Evolutionary conservation across 1,140 invertebrate genomes (phyloP).

Genomic region (Drosophila mauritiana): DNA sequence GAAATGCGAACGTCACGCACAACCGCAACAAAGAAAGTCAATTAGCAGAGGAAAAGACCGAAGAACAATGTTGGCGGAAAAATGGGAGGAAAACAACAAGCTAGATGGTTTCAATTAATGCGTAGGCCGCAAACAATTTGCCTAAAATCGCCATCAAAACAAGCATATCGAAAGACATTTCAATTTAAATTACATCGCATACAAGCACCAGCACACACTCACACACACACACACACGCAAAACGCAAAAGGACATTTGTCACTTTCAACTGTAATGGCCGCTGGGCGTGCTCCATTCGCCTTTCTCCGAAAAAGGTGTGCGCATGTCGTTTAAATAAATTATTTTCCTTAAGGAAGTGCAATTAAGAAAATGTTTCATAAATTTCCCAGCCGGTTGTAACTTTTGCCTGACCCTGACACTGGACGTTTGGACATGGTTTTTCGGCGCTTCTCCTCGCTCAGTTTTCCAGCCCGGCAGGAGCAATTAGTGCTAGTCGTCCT

Average conservation of each 20-base stretch:
- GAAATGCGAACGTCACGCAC: conserved; percentile 59
- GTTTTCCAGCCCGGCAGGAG: conserved; percentile 33
- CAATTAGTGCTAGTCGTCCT: conserved; percentile 22
- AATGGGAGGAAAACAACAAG: conserved; percentile 12
- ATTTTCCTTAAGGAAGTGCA: conserved; percentile 83
- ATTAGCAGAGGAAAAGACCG: conserved; percentile 42
- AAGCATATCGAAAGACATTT: conserved; percentile 50
- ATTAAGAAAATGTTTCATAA: conserved; percentile 84
- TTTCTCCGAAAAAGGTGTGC: conserved; percentile 61
- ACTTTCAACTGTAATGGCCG: conserved; percentile 26
- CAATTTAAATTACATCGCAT: conserved; percentile 50
- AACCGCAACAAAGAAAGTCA: conserved; percentile 65
- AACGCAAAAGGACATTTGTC: conserved; percentile 30
- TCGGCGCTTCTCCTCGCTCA: background rate
- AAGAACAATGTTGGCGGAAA: conserved; percentile 15
- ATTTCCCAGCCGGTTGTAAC: conserved; percentile 64
- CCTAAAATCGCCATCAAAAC: background rate
- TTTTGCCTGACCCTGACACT: conserved; percentile 56
- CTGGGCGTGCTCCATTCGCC: conserved; percentile 1
- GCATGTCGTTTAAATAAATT: conserved; percentile 84
- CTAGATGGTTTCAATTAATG: conserved; percentile 26
- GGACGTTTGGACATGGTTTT: conserved; percentile 28
- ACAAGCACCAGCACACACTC: background rate
- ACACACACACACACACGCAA: background rate
- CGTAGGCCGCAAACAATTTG: background rate